Conservation (phyloP, 2,888 invertebrate genomes). For the Eristalis pertinax region DNA sequence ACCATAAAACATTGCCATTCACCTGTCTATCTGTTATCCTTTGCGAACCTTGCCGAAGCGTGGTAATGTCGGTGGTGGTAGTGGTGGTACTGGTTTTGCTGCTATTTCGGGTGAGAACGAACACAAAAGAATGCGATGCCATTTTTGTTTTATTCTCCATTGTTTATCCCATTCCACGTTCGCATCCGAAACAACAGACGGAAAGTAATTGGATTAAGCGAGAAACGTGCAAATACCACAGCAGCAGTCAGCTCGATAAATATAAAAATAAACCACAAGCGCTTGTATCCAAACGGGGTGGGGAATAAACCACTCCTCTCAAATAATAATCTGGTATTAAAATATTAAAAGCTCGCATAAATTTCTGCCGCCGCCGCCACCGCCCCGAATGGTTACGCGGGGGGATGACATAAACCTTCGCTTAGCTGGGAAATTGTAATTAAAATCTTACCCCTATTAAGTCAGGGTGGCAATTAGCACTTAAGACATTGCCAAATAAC, state of each 20-base stretch:
- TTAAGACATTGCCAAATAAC: conserved; percentile 61
- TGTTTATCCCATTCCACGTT: conserved; percentile 20
- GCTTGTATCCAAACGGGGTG: background rate
- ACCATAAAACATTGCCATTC: conserved; percentile 65
- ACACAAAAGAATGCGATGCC: conserved; percentile 13
- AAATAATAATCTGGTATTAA: conserved; percentile 62
- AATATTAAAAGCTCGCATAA: conserved; percentile 69
- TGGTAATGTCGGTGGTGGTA: conserved; percentile 2
- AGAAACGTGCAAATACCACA: conserved; percentile 35
- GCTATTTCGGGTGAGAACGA: conserved; percentile 18
- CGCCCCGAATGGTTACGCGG: background rate
- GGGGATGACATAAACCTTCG: conserved; percentile 16
- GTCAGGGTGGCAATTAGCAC: conserved; percentile 62
- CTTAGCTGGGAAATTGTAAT: conserved; percentile 50
- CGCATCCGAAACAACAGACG: conserved; percentile 49
- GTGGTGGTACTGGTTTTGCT: background rate
- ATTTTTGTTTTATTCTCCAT: conserved; percentile 18
- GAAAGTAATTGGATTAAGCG: conserved; percentile 69
- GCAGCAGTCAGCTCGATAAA: background rate
- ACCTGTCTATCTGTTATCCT: conserved; percentile 67
- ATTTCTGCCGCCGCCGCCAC: conserved; percentile 8
- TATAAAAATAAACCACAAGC: background rate
- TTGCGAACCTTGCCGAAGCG: conserved; percentile 45
- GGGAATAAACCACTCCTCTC: conserved; percentile 25
- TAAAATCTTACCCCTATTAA: conserved; percentile 71